phyloP scores from a whole-genome alignment of 2,888 invertebrate genomes.

The Lycophotia porphyrea region DNA sequence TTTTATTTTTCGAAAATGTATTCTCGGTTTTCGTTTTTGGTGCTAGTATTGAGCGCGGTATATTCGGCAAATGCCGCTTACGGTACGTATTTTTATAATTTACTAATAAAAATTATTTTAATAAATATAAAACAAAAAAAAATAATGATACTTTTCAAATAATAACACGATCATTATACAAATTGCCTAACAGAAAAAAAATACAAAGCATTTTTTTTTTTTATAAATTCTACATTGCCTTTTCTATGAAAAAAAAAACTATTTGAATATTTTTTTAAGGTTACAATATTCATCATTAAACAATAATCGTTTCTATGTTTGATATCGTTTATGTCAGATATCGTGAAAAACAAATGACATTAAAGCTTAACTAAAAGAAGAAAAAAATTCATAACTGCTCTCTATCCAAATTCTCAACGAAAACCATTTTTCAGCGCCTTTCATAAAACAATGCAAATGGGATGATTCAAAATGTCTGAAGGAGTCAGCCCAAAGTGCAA shows the following conservation, averaged over 20 bases:
- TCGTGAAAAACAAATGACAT: not conserved
- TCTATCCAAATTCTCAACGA: not conserved
- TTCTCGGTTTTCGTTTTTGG: slow-evolving; percentile 36
- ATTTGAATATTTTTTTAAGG: not conserved
- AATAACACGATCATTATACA: not conserved
- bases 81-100: slow-evolving; percentile 49
- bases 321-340: too few species aligned
- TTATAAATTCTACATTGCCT: not conserved
- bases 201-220: not conserved
- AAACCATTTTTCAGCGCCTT: slow-evolving; percentile 59
- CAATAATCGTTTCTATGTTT: too few species aligned
- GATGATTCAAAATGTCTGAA: slow-evolving; percentile 72
- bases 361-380: not conserved
- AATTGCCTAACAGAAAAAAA: not conserved
- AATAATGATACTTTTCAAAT: not conserved
- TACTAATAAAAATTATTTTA: too few species aligned
- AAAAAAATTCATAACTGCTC: not conserved
- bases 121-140: not conserved
- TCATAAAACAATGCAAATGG: slow-evolving; percentile 71
- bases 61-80: slow-evolving; percentile 41
- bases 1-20: slow-evolving; percentile 48
- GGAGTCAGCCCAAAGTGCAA: slow-evolving; percentile 54
- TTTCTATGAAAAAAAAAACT: not conserved
- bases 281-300: not conserved
- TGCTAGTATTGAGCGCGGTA: slow-evolving; percentile 39